Evolutionary conservation across 2,113 vertebrate species (phyloP).

Genomic region (Bos indicus): DNA sequence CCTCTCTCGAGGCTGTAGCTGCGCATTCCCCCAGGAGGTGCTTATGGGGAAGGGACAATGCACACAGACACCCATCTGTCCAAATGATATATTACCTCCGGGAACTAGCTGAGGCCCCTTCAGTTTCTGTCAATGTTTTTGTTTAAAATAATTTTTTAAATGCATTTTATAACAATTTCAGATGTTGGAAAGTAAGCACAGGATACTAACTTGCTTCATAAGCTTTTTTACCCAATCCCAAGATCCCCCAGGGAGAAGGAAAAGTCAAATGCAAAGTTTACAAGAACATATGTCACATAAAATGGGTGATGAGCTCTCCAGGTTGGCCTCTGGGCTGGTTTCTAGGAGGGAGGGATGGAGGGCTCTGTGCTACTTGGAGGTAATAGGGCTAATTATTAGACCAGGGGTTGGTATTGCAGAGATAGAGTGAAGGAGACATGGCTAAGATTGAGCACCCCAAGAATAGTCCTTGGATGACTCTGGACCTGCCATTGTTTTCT

Average conservation of each 20-base stretch:
- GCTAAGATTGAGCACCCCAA: background rate
- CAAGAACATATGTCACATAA: background rate
- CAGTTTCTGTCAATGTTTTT: background rate
- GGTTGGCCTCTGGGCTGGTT: background rate
- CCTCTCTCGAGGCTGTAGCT: background rate
- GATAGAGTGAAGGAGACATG: background rate
- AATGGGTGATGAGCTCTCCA: background rate
- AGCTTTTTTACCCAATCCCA: background rate
- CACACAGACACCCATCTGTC: background rate
- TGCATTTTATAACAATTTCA: background rate
- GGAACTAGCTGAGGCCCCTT: background rate
- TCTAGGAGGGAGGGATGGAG: background rate
- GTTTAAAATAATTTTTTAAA: background rate
- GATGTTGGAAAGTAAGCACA: background rate
- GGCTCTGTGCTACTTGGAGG: background rate
- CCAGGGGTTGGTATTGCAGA: background rate
- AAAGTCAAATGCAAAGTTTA: background rate
- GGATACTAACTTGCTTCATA: background rate
- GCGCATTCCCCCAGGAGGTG: background rate
- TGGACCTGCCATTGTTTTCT: background rate
- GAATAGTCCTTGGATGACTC: background rate
- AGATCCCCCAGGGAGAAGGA: background rate
- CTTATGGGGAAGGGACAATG: background rate
- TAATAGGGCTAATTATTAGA: background rate
- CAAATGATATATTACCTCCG: background rate